Percentiles rank a stretch among this genome's conserved stretches.
phyloP scores from a whole-genome alignment of 2,113 vertebrate species.

The Upupa epops region DNA sequence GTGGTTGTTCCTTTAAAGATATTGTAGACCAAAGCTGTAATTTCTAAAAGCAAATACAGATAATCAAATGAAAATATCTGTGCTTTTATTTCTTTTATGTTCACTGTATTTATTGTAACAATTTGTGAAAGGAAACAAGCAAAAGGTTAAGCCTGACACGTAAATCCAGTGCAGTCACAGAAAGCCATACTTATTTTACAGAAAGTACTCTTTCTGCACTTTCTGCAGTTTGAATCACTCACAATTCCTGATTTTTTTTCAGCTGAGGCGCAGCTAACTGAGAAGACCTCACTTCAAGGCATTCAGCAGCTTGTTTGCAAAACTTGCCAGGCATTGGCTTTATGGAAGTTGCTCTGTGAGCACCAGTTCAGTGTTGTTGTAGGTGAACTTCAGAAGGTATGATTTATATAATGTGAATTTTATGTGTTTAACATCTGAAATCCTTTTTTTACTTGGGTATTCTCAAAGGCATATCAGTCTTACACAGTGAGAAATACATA shows the following conservation, averaged over 20 bases:
- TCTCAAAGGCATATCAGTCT: not conserved
- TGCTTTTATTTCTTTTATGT: not conserved
- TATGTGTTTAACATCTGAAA: not conserved
- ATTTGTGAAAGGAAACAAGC: not conserved
- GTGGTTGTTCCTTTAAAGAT: not conserved
- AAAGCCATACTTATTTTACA: not conserved
- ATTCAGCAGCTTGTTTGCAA: conserved; percentile 92
- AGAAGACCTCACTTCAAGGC: conserved; percentile 92
- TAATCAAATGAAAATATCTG: not conserved
- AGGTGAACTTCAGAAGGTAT: conserved; percentile 92
- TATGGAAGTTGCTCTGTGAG: conserved; percentile 96
- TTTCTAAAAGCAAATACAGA: not conserved
- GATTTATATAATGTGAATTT: not conserved
- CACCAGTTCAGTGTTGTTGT: conserved; percentile 93
- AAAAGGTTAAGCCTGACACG: not conserved
- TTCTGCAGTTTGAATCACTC: not conserved
- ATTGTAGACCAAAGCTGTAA: not conserved
- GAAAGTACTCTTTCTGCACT: not conserved
- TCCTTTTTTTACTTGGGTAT: not conserved
- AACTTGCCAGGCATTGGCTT: conserved; percentile 91
- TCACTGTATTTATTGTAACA: not conserved
- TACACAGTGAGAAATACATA: not conserved
- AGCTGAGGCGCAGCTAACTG: conserved; percentile 92
- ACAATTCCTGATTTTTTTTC: too few relatives aligned
- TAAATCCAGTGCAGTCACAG: not conserved